Base-by-base conservation (phyloP, 2,888 invertebrate species). In the Cryptosula pallasiana region DNA sequence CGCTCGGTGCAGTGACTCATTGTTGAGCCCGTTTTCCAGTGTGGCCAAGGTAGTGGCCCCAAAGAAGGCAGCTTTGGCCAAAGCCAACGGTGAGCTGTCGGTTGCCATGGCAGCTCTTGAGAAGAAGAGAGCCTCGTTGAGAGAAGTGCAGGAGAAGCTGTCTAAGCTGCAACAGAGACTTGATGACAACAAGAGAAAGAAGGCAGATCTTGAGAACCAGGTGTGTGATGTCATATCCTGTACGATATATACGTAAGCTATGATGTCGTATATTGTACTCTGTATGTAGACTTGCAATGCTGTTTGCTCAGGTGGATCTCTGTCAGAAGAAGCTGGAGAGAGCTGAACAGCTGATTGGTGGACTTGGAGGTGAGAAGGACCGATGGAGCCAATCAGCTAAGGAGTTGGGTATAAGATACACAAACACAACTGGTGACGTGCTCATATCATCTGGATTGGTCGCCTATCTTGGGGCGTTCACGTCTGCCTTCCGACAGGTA, bases 361-460 rank as follows among this genome's bases (percentile, higher is more conserved):
- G 84, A 34, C 78, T 86, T 9, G 86, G 86, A 58, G 86, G 85
- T 35, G 85, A 86, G 76, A 83, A 82, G 74, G 81, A 82, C 76
- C 79, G 83, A 74, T 85, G 85, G 85, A 79, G 78, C 54, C 73
- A 79, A 35, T 82, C 84, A n/a, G 85, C 85, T 0, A 74, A 75
- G 55, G 76, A 78, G 13, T 78, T 85, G 20, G 81, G 80, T 23
- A 74, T 77, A 32, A 79, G 78, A 73, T 85, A 83, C 76, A 81
- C 78, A 71, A 84, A 84, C 77, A 76, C 83, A 73, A 84, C 84
- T 1, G 92, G 92, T 0, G 91, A 92, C 79, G 90, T 91, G 69
- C 86, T 92, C 9, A 84, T 92, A 29, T 82, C 82, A 36, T 81
- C 82, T 69, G 84, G 83, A 45, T 78, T 85, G 75, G 81, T 84